These are phyloP conservation scores for Anadara kagoshimensis DNA, from an alignment of 1,140 invertebrate species.

Conservation along the genomic window DNA sequence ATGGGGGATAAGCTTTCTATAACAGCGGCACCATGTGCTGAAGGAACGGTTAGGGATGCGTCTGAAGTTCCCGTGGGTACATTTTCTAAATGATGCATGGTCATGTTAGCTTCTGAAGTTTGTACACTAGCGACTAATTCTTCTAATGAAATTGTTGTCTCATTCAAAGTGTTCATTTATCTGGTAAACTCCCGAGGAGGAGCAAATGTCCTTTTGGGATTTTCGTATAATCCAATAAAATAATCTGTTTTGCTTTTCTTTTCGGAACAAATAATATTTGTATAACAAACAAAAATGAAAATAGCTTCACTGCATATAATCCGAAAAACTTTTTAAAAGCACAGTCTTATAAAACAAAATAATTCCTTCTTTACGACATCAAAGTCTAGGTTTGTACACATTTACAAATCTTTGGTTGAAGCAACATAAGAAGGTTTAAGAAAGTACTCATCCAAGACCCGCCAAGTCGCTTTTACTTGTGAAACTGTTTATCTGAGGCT, in stretches of 20 bases:
- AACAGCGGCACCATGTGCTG: conserved; percentile 17
- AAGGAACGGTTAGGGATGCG: conserved; percentile 9
- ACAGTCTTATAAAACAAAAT: background rate
- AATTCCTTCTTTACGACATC: background rate
- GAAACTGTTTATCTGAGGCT: conserved; percentile 36
- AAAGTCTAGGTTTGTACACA: background rate
- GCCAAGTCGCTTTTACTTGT: conserved; percentile 32
- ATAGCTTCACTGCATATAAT: too few relatives aligned
- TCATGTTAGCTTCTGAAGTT: conserved; percentile 34
- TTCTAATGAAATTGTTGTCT: conserved; percentile 37
- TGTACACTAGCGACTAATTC: conserved; percentile 40
- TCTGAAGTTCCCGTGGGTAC: conserved; percentile 21
- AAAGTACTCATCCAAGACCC: conserved; percentile 20
- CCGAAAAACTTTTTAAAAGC: too few relatives aligned
- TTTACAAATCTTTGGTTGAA: background rate
- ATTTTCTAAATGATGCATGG: conserved; percentile 41
- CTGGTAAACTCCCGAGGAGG: background rate
- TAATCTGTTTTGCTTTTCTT: too few relatives aligned
- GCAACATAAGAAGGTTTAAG: conserved; percentile 12
- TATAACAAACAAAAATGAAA: too few relatives aligned
- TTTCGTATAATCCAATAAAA: too few relatives aligned
- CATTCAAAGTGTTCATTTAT: conserved; percentile 40
- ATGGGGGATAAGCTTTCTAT: conserved; percentile 35
- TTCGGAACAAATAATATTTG: too few relatives aligned
- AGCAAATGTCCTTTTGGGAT: too few relatives aligned